phyloP scores from a whole-genome alignment of 1,140 invertebrate genomes.

The Tenebrio molitor region DNA sequence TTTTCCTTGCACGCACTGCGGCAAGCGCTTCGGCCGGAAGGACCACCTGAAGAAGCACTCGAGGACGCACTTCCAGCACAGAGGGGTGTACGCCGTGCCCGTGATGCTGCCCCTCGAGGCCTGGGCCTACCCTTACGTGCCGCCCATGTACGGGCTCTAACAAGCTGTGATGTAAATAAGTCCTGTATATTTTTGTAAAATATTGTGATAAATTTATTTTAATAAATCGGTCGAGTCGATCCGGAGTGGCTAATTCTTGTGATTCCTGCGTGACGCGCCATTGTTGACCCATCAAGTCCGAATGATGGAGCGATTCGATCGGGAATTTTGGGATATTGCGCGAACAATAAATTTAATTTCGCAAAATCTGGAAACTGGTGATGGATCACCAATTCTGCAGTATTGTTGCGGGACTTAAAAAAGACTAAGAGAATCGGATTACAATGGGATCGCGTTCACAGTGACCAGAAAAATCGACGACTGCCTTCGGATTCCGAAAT shows the following conservation, averaged over 20 bases:
- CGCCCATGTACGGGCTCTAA: slow-evolving; percentile 22
- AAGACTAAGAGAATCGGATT: slow-evolving; percentile 4
- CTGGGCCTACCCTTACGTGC: slow-evolving; percentile 57
- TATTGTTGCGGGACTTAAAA: slow-evolving; percentile 23
- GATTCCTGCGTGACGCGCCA: neutral
- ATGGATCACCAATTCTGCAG: slow-evolving; percentile 15
- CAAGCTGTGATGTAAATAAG: slow-evolving; percentile 19
- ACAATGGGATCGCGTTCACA: too few species aligned
- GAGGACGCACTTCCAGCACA: slow-evolving; percentile 74
- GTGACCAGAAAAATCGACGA: too few species aligned
- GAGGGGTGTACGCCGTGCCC: slow-evolving; percentile 63
- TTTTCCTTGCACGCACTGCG: slow-evolving; percentile 83
- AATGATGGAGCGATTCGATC: slow-evolving; percentile 18
- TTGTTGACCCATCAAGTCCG: slow-evolving; percentile 11
- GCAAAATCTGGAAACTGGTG: slow-evolving; percentile 31
- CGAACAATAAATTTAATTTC: slow-evolving; percentile 36
- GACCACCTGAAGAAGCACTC: slow-evolving; percentile 90
- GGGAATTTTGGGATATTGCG: slow-evolving; percentile 7
- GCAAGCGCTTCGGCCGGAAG: slow-evolving; percentile 90
- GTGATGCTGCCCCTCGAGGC: slow-evolving; percentile 64
- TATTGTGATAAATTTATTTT: slow-evolving; percentile 8
- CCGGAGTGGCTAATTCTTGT: slow-evolving; percentile 3
- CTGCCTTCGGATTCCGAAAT: too few species aligned
- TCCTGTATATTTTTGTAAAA: slow-evolving; percentile 32
- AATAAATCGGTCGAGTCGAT: slow-evolving; percentile 2